These are phyloP conservation scores for Ceratoteleas bidentatus DNA, from an alignment of 1,140 invertebrate species.

Conservation along the genomic window DNA sequence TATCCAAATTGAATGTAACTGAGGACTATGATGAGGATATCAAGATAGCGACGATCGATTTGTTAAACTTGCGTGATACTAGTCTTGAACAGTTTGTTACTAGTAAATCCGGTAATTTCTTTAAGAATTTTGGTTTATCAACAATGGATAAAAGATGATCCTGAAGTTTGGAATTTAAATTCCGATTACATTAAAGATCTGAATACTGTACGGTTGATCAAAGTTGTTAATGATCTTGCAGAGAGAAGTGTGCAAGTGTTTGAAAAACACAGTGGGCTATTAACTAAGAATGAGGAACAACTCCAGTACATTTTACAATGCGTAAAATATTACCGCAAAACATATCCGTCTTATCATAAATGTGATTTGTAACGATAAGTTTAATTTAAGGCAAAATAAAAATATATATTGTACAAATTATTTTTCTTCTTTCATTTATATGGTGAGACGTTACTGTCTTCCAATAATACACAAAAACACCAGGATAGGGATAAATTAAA, in stretches of 20 bases:
- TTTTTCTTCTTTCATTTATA: too few species aligned
- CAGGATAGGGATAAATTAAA: too few species aligned
- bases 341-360: constrained; percentile 8
- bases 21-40: constrained; percentile 8
- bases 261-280: constrained; percentile 10
- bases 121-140: constrained; percentile 13
- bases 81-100: constrained; percentile 9
- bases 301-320: constrained; percentile 10
- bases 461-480: too few species aligned
- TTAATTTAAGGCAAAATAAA: too few species aligned
- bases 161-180: constrained; percentile 4
- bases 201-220: background rate
- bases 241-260: constrained; percentile 8
- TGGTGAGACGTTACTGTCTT: too few species aligned
- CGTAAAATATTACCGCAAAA: constrained; percentile 3
- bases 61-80: background rate
- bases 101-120: constrained; percentile 4
- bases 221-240: constrained; percentile 8
- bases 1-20: background rate
- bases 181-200: background rate
- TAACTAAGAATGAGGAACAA: constrained; percentile 20
- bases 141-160: constrained; percentile 13
- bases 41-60: background rate
- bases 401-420: too few species aligned
- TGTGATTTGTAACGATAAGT: constrained; percentile 1